phyloP scores from a whole-genome alignment of 2,888 invertebrate species.

The Epinotia nisella region DNA sequence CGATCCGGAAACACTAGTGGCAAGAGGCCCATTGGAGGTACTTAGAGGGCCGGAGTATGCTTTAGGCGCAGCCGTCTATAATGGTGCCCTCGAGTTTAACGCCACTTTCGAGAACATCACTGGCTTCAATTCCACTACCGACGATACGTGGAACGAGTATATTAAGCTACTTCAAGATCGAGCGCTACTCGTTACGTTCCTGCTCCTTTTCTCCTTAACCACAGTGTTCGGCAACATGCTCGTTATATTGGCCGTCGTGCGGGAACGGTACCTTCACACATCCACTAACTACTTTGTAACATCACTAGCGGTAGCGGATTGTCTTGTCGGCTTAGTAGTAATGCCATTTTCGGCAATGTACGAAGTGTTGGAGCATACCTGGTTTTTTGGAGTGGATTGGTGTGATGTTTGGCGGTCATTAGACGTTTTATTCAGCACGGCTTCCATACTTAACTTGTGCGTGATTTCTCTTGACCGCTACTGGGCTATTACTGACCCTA shows the following conservation, averaged over 20 bases:
- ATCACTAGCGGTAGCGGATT: slow-evolving; percentile 98
- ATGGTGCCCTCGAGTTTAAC: slow-evolving; percentile 69
- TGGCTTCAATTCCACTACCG: slow-evolving; percentile 64
- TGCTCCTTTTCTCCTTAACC: slow-evolving; percentile 94
- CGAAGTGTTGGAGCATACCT: slow-evolving; percentile 94
- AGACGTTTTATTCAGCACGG: slow-evolving; percentile 98
- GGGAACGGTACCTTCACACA: slow-evolving; percentile 97
- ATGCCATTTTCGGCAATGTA: slow-evolving; percentile 98
- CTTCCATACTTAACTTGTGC: slow-evolving; percentile 98
- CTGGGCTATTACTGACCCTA: slow-evolving; percentile 99
- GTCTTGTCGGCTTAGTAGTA: slow-evolving; percentile 97
- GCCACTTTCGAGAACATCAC: slow-evolving; percentile 66
- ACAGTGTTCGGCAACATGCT: slow-evolving; percentile 98
- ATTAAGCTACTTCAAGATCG: slow-evolving; percentile 86
- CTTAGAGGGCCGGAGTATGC: slow-evolving; percentile 70
- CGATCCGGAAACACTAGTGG: slow-evolving; percentile 72
- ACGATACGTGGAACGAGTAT: slow-evolving; percentile 78
- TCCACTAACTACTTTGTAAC: slow-evolving; percentile 99
- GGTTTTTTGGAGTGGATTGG: slow-evolving; percentile 98
- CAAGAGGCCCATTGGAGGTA: slow-evolving; percentile 75
- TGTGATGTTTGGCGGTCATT: slow-evolving; percentile 99
- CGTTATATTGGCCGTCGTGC: slow-evolving; percentile 96
- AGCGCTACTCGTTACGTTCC: slow-evolving; percentile 90
- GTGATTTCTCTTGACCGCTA: slow-evolving; percentile 98
- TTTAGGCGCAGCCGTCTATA: slow-evolving; percentile 62